Conservation (phyloP, 2,888 invertebrate species). For the Cephus pygmeus region DNA sequence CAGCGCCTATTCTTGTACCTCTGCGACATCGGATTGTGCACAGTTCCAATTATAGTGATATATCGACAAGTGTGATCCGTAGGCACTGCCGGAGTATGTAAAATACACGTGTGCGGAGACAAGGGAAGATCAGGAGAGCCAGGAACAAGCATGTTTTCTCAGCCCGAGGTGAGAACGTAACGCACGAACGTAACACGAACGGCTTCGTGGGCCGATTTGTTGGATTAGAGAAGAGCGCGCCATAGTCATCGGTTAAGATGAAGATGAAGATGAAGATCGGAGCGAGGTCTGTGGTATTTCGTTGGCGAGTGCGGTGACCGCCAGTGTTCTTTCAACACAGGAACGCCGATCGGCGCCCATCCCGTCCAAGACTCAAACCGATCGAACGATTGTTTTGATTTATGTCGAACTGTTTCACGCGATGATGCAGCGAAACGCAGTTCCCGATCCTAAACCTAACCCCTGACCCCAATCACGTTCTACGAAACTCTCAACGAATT, state of each 20-base stretch:
- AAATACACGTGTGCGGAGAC: neutral
- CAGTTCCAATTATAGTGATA: conserved; percentile 36
- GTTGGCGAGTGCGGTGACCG: conserved; percentile 15
- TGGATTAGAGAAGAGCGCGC: conserved; percentile 4
- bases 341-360: conserved; percentile 9
- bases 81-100: neutral
- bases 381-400: conserved; percentile 23
- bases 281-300: conserved; percentile 6
- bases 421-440: conserved; percentile 19
- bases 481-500: conserved; percentile 18
- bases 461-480: conserved; percentile 17
- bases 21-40: conserved; percentile 23
- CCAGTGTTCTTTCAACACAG: conserved; percentile 19
- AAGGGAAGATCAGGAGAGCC: neutral
- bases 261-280: conserved; percentile 2
- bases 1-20: neutral
- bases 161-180: conserved; percentile 1
- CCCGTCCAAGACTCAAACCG: conserved; percentile 7
- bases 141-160: neutral
- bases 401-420: conserved; percentile 23
- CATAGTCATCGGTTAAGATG: neutral
- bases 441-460: conserved; percentile 14
- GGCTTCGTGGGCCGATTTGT: conserved; percentile 1
- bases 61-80: conserved; percentile 13
- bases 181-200: neutral